A percentile compares a stretch with the other conserved stretches of the same genome.
Conservation (phyloP, 2,888 invertebrate genomes). For the Andrena hattorfiana region DNA sequence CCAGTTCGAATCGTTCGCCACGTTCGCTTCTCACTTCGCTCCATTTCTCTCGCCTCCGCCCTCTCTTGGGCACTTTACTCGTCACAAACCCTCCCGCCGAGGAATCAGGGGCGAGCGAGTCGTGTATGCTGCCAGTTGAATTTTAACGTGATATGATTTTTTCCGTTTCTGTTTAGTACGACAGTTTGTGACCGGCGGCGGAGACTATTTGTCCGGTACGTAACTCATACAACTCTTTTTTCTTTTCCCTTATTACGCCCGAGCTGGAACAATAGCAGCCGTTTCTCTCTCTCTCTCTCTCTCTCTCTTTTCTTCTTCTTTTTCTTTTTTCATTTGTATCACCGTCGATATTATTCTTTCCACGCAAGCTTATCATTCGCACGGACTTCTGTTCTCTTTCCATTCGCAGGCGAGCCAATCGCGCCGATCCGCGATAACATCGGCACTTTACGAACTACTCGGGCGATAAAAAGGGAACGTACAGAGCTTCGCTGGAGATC, state of each 20-base stretch:
- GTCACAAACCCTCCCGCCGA: conserved; percentile 37
- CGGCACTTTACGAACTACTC: background rate
- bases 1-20: background rate
- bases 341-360: background rate
- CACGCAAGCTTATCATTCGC: background rate
- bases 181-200: conserved; percentile 86
- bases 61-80: background rate
- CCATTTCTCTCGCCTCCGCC: background rate
- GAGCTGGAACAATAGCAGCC: conserved; percentile 72
- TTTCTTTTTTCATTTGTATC: background rate
- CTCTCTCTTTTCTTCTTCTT: conserved; percentile 7
- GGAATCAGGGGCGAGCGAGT: conserved; percentile 78
- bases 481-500: background rate
- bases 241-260: conserved; percentile 80
- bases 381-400: conserved; percentile 10
- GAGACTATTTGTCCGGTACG: conserved; percentile 87
- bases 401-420: background rate
- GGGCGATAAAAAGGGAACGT: background rate
- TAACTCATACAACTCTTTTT: conserved; percentile 84
- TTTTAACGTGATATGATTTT: conserved; percentile 84
- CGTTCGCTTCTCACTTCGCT: background rate
- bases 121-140: conserved; percentile 76
- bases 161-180: conserved; percentile 86
- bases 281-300: conserved; percentile 37
- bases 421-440: background rate